Evolutionary conservation across 1,140 invertebrate genomes (phyloP).

Genomic region (Lepidurus arcticus): DNA sequence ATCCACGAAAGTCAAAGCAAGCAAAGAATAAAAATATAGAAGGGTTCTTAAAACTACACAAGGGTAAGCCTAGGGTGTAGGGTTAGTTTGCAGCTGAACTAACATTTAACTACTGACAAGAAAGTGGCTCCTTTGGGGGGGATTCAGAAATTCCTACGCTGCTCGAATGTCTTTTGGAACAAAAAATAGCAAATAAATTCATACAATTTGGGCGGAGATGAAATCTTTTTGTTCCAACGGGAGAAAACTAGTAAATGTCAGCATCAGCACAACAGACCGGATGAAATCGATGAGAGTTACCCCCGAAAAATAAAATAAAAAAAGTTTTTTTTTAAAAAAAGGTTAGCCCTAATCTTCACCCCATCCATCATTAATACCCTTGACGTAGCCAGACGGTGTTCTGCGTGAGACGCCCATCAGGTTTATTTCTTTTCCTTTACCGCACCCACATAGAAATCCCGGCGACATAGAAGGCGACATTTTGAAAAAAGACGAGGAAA

Average conservation of each 20-base stretch:
- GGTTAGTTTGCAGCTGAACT: conserved; percentile 4
- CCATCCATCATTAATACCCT: background rate
- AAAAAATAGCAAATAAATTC: too few species aligned
- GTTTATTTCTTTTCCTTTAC: background rate
- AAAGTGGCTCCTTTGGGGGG: background rate
- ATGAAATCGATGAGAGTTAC: background rate
- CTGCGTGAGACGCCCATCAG: background rate
- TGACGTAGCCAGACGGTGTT: background rate
- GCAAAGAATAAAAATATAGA: background rate
- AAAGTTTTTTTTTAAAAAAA: background rate
- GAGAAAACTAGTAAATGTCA: too few species aligned
- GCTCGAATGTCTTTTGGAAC: background rate
- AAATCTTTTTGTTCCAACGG: too few species aligned
- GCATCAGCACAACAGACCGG: background rate
- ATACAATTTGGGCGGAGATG: too few species aligned
- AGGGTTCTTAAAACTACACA: background rate
- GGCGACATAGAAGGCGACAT: too few species aligned
- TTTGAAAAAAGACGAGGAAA: background rate
- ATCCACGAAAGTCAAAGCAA: background rate
- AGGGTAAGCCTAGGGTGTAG: background rate
- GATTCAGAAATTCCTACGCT: background rate
- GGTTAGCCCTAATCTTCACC: background rate
- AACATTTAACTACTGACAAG: background rate
- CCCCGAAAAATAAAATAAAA: background rate
- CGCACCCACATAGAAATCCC: background rate